Evolutionary conservation across 2,888 invertebrate genomes (phyloP).

Genomic region (Branchellion lobata): DNA sequence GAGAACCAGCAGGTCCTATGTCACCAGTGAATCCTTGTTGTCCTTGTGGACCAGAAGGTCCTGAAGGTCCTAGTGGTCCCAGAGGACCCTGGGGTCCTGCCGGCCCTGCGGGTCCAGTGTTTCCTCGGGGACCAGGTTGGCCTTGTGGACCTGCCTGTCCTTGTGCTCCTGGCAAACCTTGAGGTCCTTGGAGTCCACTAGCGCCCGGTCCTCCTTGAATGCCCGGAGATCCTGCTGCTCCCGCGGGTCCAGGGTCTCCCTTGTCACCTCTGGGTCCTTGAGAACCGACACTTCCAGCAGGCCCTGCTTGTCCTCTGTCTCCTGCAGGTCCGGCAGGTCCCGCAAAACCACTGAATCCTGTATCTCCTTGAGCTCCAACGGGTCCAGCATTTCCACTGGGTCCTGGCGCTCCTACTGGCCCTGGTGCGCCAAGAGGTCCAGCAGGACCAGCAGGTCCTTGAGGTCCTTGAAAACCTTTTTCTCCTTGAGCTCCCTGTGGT

Average conservation of each 20-base stretch:
- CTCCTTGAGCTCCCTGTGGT: slow-evolving; percentile 36
- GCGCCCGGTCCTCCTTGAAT: slow-evolving; percentile 4
- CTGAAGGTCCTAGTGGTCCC: slow-evolving; percentile 10
- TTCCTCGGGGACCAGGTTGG: slow-evolving; percentile 8
- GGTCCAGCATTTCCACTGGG: slow-evolving; percentile 42
- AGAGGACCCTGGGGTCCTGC: slow-evolving; percentile 39
- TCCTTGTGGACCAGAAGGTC: slow-evolving; percentile 37
- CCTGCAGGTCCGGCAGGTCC: slow-evolving; percentile 52
- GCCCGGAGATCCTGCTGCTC: slow-evolving; percentile 35
- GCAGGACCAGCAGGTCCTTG: slow-evolving; percentile 26
- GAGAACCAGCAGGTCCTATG: slow-evolving; percentile 23
- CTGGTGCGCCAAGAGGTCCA: slow-evolving; percentile 43
- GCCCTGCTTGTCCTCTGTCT: slow-evolving; percentile 44
- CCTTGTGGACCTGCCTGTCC: slow-evolving; percentile 13
- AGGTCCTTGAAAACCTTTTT: slow-evolving; percentile 59
- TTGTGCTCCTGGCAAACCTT: slow-evolving; percentile 33
- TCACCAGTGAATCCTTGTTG: slow-evolving; percentile 36
- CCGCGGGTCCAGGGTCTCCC: slow-evolving; percentile 25
- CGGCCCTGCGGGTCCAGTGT: slow-evolving; percentile 38
- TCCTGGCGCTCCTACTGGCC: slow-evolving; percentile 44
- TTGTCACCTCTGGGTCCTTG: slow-evolving; percentile 51
- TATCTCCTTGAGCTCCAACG: slow-evolving; percentile 52
- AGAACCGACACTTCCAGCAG: slow-evolving; percentile 40
- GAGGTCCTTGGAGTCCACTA: slow-evolving; percentile 25
- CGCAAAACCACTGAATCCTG: slow-evolving; percentile 50